These are phyloP conservation scores for Melozone crissalis DNA, from an alignment of 2,113 vertebrate genomes.

Conservation along the genomic window DNA sequence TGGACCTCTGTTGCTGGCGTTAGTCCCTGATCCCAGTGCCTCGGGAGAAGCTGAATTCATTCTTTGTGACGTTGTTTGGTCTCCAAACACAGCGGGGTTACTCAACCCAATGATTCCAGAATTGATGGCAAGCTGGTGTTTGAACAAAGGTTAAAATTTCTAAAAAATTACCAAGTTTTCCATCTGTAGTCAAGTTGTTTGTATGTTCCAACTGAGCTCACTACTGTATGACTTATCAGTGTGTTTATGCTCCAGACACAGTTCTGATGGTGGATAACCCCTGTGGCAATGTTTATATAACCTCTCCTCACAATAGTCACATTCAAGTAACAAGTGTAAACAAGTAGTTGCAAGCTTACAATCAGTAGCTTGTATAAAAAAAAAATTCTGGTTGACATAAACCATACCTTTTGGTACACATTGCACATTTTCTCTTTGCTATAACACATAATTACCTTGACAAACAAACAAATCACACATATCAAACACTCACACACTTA, in stretches of 20 bases:
- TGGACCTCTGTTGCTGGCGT: too few species aligned
- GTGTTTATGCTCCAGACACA: too few species aligned
- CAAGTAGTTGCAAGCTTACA: neutral
- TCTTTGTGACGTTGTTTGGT: too few species aligned
- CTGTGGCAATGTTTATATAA: accelerated
- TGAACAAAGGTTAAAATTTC: neutral
- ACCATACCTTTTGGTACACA: neutral
- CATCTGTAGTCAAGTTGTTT: neutral
- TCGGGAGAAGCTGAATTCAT: too few species aligned
- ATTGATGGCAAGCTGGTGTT: neutral
- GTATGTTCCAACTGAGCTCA: neutral
- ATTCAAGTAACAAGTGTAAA: neutral
- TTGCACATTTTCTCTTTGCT: neutral
- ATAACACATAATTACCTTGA: neutral
- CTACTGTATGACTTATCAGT: too few species aligned
- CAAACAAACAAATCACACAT: neutral
- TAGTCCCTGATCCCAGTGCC: too few species aligned
- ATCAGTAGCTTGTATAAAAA: neutral
- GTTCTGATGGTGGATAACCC: neutral
- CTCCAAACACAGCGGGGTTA: neutral
- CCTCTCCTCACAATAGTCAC: neutral
- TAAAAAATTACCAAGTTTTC: neutral
- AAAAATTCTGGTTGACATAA: neutral
- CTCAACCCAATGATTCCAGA: neutral
- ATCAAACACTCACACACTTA: neutral